Conservation (phyloP, 2,797 vertebrate species). For the Sebastes alutus region DNA sequence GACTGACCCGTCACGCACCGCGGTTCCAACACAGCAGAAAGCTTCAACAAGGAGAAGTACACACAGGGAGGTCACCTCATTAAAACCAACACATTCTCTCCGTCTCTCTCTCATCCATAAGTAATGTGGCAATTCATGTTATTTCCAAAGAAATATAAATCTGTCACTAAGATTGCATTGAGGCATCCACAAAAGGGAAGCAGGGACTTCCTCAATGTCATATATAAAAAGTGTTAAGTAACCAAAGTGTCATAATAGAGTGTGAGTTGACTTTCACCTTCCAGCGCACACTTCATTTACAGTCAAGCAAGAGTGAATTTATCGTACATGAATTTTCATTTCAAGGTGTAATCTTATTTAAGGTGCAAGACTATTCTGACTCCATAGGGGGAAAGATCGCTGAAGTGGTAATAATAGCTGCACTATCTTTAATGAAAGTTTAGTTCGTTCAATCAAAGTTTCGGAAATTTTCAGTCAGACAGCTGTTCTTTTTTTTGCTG, state of each 20-base stretch:
- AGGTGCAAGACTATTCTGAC: background rate
- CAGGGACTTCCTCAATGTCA: constrained; percentile 59
- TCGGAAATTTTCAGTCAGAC: background rate
- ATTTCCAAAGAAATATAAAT: background rate
- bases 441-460: background rate
- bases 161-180: background rate
- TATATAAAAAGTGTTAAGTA: constrained; percentile 7
- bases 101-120: constrained; percentile 1
- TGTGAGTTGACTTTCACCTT: background rate
- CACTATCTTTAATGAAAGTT: background rate
- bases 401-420: background rate
- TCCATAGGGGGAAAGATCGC: background rate
- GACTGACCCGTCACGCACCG: constrained; percentile 44
- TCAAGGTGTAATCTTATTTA: background rate
- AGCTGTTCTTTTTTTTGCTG: background rate
- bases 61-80: constrained; percentile 54
- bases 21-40: constrained; percentile 7
- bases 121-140: constrained; percentile 4
- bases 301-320: background rate
- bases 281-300: constrained; percentile 6
- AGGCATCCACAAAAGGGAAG: constrained; percentile 57
- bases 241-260: constrained; percentile 18
- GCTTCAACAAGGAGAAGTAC: constrained; percentile 30
- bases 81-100: constrained; percentile 15
- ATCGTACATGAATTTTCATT: background rate